Evolutionary conservation across 30 jellyfish, hydroid and myxozoan species (phyloP).

Genomic region (Pseudorhiza aurosa): DNA sequence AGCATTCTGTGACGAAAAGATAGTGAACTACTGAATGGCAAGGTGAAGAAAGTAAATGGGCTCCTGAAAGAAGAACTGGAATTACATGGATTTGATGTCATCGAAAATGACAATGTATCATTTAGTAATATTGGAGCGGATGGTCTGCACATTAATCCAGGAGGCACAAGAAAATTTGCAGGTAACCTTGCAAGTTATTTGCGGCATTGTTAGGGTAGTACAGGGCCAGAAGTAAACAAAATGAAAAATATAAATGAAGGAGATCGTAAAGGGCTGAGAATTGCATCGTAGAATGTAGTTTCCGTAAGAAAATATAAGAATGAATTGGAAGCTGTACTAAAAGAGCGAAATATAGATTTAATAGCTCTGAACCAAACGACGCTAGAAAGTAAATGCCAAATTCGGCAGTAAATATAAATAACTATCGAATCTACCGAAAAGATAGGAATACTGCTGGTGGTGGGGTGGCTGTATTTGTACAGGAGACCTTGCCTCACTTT

Average conservation of each 20-base stretch:
- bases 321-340: constrained; percentile 1
- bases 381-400: constrained; percentile 18
- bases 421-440: constrained; percentile 37
- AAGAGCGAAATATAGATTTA: constrained; percentile 16
- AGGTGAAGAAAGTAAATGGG: constrained; percentile 14
- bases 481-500: constrained; percentile 29
- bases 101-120: neutral
- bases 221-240: constrained; percentile 8
- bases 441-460: constrained; percentile 31
- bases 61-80: constrained; percentile 24
- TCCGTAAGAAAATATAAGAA: constrained; percentile 13
- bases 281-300: constrained; percentile 28
- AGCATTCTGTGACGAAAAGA: neutral
- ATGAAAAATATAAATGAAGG: neutral
- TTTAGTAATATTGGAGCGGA: constrained; percentile 38
- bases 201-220: constrained; percentile 2
- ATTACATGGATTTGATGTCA: neutral
- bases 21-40: neutral
- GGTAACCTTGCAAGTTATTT: constrained; percentile 12
- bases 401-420: constrained; percentile 21
- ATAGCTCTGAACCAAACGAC: constrained; percentile 29
- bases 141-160: constrained; percentile 34
- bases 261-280: constrained; percentile 26
- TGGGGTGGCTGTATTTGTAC: constrained; percentile 7
- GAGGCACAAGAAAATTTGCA: constrained; percentile 32